These are phyloP conservation scores for Mesochorus sp. DNA, from an alignment of 2,888 invertebrate species.

Conservation along the genomic window DNA sequence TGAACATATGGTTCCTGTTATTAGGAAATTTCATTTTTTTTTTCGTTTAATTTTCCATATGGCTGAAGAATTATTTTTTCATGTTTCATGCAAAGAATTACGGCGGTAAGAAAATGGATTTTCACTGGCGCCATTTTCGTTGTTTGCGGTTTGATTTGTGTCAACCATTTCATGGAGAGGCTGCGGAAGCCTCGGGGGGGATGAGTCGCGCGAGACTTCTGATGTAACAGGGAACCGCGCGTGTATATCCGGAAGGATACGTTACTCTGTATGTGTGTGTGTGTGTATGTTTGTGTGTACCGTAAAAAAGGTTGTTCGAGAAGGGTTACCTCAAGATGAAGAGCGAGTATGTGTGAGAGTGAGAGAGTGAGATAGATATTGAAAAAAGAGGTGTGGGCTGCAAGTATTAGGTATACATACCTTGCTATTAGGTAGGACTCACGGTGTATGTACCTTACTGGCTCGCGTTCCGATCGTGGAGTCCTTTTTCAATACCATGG, in stretches of 20 bases:
- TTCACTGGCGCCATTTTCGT: slow-evolving; percentile 27
- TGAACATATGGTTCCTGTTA: no score
- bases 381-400: slow-evolving; percentile 34
- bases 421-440: slow-evolving; percentile 31
- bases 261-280: not conserved
- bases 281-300: no score
- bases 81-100: no score
- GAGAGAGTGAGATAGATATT: no score
- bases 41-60: no score
- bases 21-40: no score
- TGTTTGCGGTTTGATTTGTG: slow-evolving; percentile 25
- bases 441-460: slow-evolving; percentile 1
- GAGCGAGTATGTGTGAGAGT: slow-evolving; percentile 3
- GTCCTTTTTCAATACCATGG: slow-evolving; percentile 51
- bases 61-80: no score
- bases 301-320: slow-evolving; percentile 35
- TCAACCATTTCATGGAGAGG: not conserved
- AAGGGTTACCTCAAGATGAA: slow-evolving; percentile 41
- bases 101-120: no score
- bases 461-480: slow-evolving; percentile 36
- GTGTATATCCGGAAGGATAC: not conserved
- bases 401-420: slow-evolving; percentile 41
- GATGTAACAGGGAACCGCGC: not conserved
- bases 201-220: not conserved
- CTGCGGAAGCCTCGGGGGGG: not conserved